These are phyloP conservation scores for Uropsilus gracilis DNA, from an alignment of 2,113 vertebrate genomes.

Conservation along the genomic window DNA sequence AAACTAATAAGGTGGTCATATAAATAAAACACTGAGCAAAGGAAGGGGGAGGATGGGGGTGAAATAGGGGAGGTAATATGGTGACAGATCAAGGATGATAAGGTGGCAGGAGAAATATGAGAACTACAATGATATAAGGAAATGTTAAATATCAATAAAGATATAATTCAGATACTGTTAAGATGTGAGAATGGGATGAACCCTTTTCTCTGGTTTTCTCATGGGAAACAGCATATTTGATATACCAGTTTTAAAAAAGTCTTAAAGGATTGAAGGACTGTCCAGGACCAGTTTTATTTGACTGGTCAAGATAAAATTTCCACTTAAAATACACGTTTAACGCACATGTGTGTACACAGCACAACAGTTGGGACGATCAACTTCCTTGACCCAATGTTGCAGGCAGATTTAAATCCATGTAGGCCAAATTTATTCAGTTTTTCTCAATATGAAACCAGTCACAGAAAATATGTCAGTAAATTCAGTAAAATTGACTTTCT, in stretches of 20 bases:
- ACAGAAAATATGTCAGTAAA: slow-evolving; percentile 29
- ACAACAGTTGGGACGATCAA: neutral
- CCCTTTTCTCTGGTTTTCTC: neutral
- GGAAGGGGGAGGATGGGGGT: no score
- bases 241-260: neutral
- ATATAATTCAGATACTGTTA: slow-evolving; percentile 33
- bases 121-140: no score
- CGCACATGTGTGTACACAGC: neutral
- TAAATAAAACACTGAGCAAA: no score
- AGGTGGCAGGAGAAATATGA: no score
- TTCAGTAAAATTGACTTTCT: neutral
- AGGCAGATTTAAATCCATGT: slow-evolving; percentile 41
- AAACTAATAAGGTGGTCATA: no score
- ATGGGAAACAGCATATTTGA: neutral
- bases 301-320: slow-evolving; percentile 3
- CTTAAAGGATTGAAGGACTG: neutral
- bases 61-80: no score
- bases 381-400: neutral
- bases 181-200: neutral
- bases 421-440: slow-evolving; percentile 44
- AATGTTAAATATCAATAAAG: no score
- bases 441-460: slow-evolving; percentile 35
- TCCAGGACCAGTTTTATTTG: neutral
- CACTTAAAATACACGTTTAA: neutral
- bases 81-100: no score